Evolutionary conservation across 2,797 vertebrate species (phyloP).

Genomic region (Tragopan temminckii): DNA sequence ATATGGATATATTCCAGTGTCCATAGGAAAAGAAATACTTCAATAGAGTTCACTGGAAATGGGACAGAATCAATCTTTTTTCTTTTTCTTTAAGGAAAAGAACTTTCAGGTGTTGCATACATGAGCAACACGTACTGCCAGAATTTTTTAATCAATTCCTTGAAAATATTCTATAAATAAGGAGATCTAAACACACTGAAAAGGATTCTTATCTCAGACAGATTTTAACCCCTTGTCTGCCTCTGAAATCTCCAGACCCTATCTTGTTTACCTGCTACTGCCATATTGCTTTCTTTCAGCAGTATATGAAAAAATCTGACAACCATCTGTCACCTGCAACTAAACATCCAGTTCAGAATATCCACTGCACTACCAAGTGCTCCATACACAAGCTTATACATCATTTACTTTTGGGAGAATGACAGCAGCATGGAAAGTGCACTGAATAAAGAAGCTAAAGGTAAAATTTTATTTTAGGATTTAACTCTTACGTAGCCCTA

Average conservation of each 20-base stretch:
- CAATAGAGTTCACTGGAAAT: background rate
- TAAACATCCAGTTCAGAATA: background rate
- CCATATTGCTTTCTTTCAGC: background rate
- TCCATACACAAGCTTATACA: background rate
- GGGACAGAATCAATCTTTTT: background rate
- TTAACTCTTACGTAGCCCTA: background rate
- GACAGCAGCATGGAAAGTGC: background rate
- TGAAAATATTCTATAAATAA: background rate
- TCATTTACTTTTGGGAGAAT: background rate
- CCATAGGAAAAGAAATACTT: conserved; percentile 32
- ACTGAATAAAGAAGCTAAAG: background rate
- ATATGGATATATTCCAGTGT: background rate
- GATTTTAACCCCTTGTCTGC: background rate
- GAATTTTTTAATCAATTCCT: background rate
- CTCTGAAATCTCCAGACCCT: background rate
- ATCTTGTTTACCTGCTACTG: background rate
- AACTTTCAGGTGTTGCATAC: background rate
- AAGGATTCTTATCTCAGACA: background rate
- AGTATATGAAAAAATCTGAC: background rate
- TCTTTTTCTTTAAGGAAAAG: background rate
- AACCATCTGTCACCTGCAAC: background rate
- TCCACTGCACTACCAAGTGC: background rate
- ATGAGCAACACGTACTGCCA: background rate
- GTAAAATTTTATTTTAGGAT: background rate
- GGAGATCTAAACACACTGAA: background rate